Percentiles rank a stretch among this genome's conserved stretches.
Conservation (phyloP, 2,113 vertebrate species). For the Salvelinus alpinus region DNA sequence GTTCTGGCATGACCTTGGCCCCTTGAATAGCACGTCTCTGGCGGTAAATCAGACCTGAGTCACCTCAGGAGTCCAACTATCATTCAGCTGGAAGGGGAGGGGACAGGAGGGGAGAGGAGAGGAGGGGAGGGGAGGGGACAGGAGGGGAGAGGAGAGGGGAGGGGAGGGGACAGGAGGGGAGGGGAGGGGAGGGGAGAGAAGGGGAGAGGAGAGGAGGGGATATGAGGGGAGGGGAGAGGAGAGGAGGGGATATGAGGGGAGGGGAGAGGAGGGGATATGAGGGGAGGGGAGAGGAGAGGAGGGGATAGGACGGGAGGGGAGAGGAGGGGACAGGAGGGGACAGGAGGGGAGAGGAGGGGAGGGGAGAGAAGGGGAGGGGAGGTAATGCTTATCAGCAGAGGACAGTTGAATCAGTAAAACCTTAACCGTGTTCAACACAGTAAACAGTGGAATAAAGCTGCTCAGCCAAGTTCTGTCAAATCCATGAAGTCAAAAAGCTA, state of each 20-base stretch:
- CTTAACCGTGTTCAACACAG: no score
- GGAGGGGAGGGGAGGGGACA: background rate
- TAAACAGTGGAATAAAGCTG: no score
- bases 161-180: no score
- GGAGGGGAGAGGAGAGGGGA: background rate
- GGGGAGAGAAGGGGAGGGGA: background rate
- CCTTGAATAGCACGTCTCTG: constrained; percentile 10
- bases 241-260: no score
- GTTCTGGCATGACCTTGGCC: constrained; percentile 26
- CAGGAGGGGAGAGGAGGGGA: background rate
- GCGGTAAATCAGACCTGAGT: constrained; percentile 10
- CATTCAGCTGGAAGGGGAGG: background rate
- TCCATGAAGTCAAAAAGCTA: no score
- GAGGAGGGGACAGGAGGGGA: background rate
- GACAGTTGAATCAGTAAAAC: no score
- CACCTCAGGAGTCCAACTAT: background rate
- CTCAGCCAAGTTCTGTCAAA: no score
- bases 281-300: no score
- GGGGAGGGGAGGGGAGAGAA: no score
- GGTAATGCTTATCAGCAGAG: no score
- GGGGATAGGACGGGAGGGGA: no score
- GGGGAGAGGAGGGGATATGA: no score
- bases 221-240: rapidly evolving
- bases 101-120: background rate
- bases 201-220: background rate